A percentile compares a stretch with the other conserved stretches of the same genome.
phyloP scores from a whole-genome alignment of 2,797 vertebrate genomes.

The Hozukius guyotensis region DNA sequence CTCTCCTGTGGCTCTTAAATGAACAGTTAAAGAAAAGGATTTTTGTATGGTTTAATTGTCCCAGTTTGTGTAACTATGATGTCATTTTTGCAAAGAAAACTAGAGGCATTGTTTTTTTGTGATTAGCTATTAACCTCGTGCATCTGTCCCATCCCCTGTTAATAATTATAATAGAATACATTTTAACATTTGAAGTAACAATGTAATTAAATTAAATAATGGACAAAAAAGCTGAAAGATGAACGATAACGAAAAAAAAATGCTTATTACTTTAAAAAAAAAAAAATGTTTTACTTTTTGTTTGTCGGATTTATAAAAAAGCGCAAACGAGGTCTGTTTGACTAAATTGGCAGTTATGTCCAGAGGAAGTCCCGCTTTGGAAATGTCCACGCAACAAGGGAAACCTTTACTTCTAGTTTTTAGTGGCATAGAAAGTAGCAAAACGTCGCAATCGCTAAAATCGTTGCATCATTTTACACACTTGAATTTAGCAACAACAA shows the following conservation, averaged over 20 bases:
- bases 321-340: neutral
- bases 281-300: neutral
- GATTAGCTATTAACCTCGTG: neutral
- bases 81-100: neutral
- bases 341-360: neutral
- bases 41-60: neutral
- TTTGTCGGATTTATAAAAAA: neutral
- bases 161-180: neutral
- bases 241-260: neutral
- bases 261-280: neutral
- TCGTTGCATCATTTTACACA: neutral
- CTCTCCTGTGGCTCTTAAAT: neutral
- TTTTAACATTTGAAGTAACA: neutral
- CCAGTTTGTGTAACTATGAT: neutral
- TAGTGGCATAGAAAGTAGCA: neutral
- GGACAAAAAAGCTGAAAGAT: neutral
- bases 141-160: neutral
- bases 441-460: neutral
- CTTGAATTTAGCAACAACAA: neutral
- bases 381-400: neutral
- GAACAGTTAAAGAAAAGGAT: neutral
- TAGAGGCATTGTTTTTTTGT: neutral
- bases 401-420: neutral
- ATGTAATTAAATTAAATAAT: neutral
- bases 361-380: neutral